A percentile compares a stretch with the other conserved stretches of the same genome.
These are phyloP conservation scores for Thrips palmi DNA, from an alignment of 1,140 invertebrate genomes.

Conservation along the genomic window DNA sequence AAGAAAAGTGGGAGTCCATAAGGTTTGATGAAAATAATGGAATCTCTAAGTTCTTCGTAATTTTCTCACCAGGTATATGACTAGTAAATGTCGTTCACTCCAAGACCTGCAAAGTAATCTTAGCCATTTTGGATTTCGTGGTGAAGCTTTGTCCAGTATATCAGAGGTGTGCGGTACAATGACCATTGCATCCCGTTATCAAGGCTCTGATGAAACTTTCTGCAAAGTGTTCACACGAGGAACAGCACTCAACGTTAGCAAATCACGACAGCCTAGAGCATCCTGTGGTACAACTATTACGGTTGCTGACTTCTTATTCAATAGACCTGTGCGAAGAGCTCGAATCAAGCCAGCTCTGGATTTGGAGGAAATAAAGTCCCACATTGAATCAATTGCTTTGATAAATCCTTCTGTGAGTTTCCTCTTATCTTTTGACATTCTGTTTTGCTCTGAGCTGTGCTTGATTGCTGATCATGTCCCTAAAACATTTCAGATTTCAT, in stretches of 20 bases:
- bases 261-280: conserved; percentile 20
- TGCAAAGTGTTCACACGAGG: conserved; percentile 27
- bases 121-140: conserved; percentile 36
- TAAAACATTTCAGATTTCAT: conserved; percentile 21
- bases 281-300: conserved; percentile 45
- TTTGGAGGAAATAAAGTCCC: conserved; percentile 31
- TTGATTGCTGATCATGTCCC: not conserved
- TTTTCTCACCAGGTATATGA: conserved; percentile 27
- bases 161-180: conserved; percentile 30
- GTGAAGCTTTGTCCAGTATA: conserved; percentile 43
- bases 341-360: conserved; percentile 29
- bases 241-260: conserved; percentile 18
- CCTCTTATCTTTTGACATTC: conserved; percentile 1
- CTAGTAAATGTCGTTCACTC: conserved; percentile 36
- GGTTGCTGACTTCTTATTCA: conserved; percentile 37
- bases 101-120: conserved; percentile 28
- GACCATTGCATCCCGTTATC: conserved; percentile 31
- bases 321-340: conserved; percentile 37
- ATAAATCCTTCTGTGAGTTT: conserved; percentile 27
- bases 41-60: not conserved
- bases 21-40: not conserved
- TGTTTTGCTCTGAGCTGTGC: too few relatives aligned
- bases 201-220: conserved; percentile 24
- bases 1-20: not conserved
- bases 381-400: conserved; percentile 35